phyloP scores from a whole-genome alignment of 1,140 invertebrate species.

The Antheraea mylitta region DNA sequence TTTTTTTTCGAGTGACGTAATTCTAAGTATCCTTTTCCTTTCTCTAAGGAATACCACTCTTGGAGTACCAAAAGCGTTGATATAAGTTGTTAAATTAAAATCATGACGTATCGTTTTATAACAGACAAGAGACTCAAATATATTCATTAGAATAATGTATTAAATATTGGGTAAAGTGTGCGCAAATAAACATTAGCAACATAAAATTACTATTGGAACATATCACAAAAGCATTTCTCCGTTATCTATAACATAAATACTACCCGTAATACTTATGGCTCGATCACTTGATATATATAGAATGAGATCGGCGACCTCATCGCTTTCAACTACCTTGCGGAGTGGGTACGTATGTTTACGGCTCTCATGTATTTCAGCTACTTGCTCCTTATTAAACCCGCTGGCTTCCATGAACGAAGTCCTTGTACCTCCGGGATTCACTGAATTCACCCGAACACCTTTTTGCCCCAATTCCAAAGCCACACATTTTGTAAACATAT shows the following conservation, averaged over 20 bases:
- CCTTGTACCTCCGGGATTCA: constrained; percentile 85
- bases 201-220: no score
- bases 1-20: no score
- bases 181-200: no score
- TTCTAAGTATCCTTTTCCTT: no score
- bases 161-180: no score
- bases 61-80: no score
- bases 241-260: constrained; percentile 89
- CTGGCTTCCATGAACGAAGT: constrained; percentile 82
- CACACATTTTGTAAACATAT: constrained; percentile 87
- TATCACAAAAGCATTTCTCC: constrained; percentile 78
- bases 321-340: constrained; percentile 58
- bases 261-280: constrained; percentile 90
- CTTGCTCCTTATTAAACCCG: constrained; percentile 37
- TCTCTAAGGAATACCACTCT: no score
- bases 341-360: constrained; percentile 39
- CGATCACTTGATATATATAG: constrained; percentile 90
- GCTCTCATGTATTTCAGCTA: constrained; percentile 28
- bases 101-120: no score
- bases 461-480: constrained; percentile 84
- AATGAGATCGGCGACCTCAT: constrained; percentile 90
- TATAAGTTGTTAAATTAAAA: no score
- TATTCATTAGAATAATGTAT: no score
- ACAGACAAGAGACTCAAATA: no score
- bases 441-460: constrained; percentile 86